Evolutionary conservation across 2,113 vertebrate genomes (phyloP).

Genomic region (Numida meleagris): DNA sequence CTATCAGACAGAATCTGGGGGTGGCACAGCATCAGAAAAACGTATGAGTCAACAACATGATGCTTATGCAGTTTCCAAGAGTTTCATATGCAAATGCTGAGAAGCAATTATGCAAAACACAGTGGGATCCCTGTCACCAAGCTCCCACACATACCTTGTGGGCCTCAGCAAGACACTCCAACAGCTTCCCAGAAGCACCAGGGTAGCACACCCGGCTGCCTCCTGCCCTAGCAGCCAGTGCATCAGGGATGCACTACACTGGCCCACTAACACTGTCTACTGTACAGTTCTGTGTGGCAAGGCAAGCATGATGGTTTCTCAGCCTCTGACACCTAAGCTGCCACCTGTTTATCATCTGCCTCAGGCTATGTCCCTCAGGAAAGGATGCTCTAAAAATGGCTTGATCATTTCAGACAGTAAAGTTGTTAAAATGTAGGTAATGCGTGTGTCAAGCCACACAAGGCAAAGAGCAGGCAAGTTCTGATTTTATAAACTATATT

Average conservation of each 20-base stretch:
- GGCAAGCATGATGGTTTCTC: rapidly evolving
- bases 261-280: not conserved
- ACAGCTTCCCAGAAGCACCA: rapidly evolving
- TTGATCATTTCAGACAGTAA: not conserved
- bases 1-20: not conserved
- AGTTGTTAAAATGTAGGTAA: not conserved
- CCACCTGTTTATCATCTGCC: not conserved
- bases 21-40: not conserved
- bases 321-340: not conserved
- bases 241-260: not conserved
- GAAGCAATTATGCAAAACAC: not conserved
- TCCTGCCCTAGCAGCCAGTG: not conserved
- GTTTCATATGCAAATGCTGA: not conserved
- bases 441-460: not conserved
- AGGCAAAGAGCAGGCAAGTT: not conserved
- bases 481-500: not conserved
- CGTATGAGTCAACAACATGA: not conserved
- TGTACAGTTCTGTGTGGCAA: not conserved
- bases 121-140: not conserved
- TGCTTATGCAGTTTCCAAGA: not conserved
- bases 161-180: not conserved
- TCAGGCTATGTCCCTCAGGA: not conserved
- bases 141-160: not conserved
- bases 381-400: rapidly evolving
- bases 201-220: not conserved